These are phyloP conservation scores for Drosophila peninsularis DNA, from an alignment of 2,888 invertebrate species.

Conservation along the genomic window DNA sequence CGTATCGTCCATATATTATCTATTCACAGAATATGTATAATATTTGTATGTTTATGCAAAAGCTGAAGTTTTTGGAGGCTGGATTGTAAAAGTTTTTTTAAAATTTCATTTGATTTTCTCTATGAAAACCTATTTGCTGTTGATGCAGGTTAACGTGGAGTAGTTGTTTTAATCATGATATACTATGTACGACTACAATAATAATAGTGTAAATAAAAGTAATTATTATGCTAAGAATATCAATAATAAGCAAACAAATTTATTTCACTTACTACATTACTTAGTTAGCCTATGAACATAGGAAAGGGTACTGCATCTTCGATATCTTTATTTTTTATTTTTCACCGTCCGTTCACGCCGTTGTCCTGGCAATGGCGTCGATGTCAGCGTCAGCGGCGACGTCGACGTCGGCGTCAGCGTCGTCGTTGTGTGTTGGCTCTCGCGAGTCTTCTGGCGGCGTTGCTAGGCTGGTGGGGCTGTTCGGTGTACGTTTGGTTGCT, in stretches of 20 bases:
- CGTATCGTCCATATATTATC: too few species aligned
- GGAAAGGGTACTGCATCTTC: conserved; percentile 13
- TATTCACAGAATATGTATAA: too few species aligned
- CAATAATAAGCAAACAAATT: too few species aligned
- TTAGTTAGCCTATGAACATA: not conserved
- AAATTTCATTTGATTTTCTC: not conserved
- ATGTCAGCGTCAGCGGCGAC: conserved; percentile 1
- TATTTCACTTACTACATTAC: not conserved
- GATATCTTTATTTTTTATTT: conserved; percentile 32
- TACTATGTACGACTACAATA: not conserved
- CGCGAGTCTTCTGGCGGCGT: conserved; percentile 44
- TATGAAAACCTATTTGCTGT: too few species aligned
- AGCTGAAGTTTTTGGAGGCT: not conserved
- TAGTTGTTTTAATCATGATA: not conserved
- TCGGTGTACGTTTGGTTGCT: conserved; percentile 40
- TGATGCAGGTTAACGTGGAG: not conserved
- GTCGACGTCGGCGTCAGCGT: conserved; percentile 4
- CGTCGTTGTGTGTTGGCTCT: conserved; percentile 47
- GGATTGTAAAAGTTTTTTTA: not conserved
- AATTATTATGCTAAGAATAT: not conserved
- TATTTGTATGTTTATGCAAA: too few species aligned
- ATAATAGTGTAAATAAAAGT: not conserved
- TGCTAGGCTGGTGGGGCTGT: conserved; percentile 41
- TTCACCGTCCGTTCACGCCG: conserved; percentile 29
- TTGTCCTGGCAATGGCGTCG: conserved; percentile 62